Percentiles rank a stretch among this genome's conserved stretches.
phyloP scores from a whole-genome alignment of 2,797 vertebrate species.

The Poecilia velifera region DNA sequence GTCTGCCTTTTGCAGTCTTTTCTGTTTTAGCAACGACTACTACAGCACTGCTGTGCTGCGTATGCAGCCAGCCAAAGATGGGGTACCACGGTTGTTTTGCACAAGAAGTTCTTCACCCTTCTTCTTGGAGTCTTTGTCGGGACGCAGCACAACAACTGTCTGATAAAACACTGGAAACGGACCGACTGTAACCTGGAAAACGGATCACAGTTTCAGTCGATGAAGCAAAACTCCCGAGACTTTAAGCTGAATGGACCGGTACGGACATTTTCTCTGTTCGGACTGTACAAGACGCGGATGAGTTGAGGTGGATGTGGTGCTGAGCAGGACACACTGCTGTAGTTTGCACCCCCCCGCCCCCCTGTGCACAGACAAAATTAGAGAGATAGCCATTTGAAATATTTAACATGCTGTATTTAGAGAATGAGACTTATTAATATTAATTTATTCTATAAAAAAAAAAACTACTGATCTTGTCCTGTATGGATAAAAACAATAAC shows the following conservation, averaged over 20 bases:
- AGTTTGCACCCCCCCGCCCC: conserved; percentile 15
- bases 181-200: conserved; percentile 28
- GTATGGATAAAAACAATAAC: conserved; percentile 78
- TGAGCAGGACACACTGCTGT: conserved; percentile 52
- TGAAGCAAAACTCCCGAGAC: conserved; percentile 43
- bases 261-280: conserved; percentile 29
- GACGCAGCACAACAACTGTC: conserved; percentile 25
- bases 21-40: conserved; percentile 23
- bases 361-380: conserved; percentile 62
- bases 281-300: conserved; percentile 46
- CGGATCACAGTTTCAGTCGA: conserved; percentile 34
- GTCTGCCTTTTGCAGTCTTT: conserved; percentile 41
- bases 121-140: conserved; percentile 35
- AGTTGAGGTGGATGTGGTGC: conserved; percentile 55
- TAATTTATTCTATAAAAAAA: conserved; percentile 94
- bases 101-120: conserved; percentile 65
- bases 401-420: conserved; percentile 95
- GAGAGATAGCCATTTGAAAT: conserved; percentile 82
- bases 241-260: conserved; percentile 64
- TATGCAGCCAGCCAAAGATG: conserved; percentile 44
- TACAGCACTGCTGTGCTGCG: conserved; percentile 41
- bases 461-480: conserved; percentile 80
- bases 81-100: conserved; percentile 63
- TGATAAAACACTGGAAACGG: conserved; percentile 25
- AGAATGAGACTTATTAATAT: conserved; percentile 91